A percentile compares a stretch with the other conserved stretches of the same genome.
These are phyloP conservation scores for Apamea epomidion DNA, from an alignment of 2,888 invertebrate species.

Conservation along the genomic window DNA sequence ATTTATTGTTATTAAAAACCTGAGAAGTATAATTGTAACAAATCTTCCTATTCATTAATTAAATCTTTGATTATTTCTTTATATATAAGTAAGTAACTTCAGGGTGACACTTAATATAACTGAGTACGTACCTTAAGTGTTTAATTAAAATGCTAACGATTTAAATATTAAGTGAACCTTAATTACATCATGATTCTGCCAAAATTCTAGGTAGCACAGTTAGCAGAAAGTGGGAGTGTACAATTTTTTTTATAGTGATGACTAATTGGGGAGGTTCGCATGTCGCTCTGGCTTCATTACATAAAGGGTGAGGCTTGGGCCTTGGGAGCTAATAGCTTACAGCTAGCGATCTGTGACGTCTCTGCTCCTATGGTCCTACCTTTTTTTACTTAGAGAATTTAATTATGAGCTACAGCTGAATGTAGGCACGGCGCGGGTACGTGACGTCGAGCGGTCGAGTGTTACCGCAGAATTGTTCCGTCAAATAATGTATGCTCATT, in stretches of 20 bases:
- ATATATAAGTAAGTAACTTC: background rate
- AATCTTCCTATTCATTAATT: too few relatives aligned
- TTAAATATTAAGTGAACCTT: background rate
- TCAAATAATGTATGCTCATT: constrained; percentile 11
- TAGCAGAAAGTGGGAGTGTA: constrained; percentile 36
- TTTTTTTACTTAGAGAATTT: constrained; percentile 29
- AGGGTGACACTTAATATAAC: background rate
- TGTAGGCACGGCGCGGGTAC: constrained; percentile 9
- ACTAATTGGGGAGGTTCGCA: constrained; percentile 71
- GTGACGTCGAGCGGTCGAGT: constrained; percentile 10
- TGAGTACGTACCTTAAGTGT: background rate
- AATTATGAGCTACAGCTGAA: constrained; percentile 19
- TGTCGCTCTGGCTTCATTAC: constrained; percentile 69
- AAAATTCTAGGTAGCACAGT: constrained; percentile 15
- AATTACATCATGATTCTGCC: constrained; percentile 12
- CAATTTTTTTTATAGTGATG: constrained; percentile 70
- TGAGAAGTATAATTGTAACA: too few relatives aligned
- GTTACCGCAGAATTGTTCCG: constrained; percentile 17
- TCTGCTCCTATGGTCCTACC: constrained; percentile 20
- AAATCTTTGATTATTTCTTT: too few relatives aligned
- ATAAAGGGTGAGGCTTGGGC: constrained; percentile 71
- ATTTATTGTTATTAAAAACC: too few relatives aligned
- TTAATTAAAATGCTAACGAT: background rate
- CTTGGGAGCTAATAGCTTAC: constrained; percentile 65
- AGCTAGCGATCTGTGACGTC: constrained; percentile 55